Evolutionary conservation across 2,797 vertebrate species (phyloP).

Genomic region (Darevskia mixta): DNA sequence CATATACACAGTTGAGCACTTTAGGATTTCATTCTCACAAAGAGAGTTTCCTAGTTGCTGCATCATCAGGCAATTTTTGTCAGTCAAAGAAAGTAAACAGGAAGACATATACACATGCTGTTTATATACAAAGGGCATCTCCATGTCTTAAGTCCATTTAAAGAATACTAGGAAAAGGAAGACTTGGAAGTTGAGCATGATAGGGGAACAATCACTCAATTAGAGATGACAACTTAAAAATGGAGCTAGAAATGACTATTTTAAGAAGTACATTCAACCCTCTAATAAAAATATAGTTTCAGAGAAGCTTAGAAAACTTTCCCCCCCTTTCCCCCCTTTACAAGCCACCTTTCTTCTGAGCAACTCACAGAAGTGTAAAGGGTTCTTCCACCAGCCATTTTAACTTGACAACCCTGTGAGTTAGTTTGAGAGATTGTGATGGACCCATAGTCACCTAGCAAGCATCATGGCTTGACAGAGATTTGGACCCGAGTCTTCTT

Average conservation of each 20-base stretch:
- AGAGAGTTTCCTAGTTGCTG: neutral
- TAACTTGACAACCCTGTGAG: too few relatives aligned
- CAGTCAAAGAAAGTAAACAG: constrained; percentile 9
- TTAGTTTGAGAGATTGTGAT: too few relatives aligned
- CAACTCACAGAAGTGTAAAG: too few relatives aligned
- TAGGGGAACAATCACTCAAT: neutral
- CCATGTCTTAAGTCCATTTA: neutral
- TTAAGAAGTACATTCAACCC: neutral
- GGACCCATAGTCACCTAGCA: too few relatives aligned
- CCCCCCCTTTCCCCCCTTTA: too few relatives aligned
- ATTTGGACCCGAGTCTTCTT: too few relatives aligned
- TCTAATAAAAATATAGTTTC: neutral
- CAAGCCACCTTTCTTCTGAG: too few relatives aligned
- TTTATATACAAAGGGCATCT: constrained; percentile 1
- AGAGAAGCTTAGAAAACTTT: too few relatives aligned
- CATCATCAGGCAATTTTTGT: constrained; percentile 50
- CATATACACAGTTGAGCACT: neutral
- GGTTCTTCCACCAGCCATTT: too few relatives aligned
- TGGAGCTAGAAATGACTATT: neutral
- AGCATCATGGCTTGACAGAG: too few relatives aligned
- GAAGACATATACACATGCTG: neutral
- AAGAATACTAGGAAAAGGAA: neutral
- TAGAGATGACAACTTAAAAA: neutral
- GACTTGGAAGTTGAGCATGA: neutral
- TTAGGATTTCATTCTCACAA: constrained; percentile 46